Percentiles rank a stretch among this genome's conserved stretches.
Evolutionary conservation across 2,888 invertebrate genomes (phyloP).

Genomic region (Leucoma salicis): DNA sequence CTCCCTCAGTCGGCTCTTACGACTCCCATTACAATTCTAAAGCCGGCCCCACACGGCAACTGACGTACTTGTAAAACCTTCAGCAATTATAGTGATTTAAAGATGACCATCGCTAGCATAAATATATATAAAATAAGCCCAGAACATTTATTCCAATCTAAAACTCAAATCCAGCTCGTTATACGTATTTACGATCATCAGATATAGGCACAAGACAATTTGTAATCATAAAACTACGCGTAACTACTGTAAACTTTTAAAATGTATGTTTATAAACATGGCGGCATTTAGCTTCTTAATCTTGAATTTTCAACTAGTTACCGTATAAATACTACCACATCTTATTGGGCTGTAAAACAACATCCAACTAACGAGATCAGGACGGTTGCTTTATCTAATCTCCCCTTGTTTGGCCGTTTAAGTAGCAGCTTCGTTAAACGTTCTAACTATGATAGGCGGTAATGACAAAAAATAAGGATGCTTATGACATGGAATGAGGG

Average conservation of each 20-base stretch:
- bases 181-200: neutral
- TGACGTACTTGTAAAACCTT: too few species aligned
- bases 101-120: too few species aligned
- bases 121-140: neutral
- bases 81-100: too few species aligned
- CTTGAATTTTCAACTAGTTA: neutral
- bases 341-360: constrained; percentile 18
- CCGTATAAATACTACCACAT: neutral
- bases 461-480: constrained; percentile 40
- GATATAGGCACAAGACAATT: neutral
- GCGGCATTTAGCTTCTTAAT: neutral
- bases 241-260: neutral
- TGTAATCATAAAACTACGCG: neutral
- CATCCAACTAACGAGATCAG: constrained; percentile 49
- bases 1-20: too few species aligned
- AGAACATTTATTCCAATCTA: neutral
- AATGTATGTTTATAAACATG: neutral
- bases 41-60: too few species aligned
- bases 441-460: constrained; percentile 46
- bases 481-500: constrained; percentile 25
- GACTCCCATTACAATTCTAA: too few species aligned
- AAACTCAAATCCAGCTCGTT: neutral
- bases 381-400: constrained; percentile 55
- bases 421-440: constrained; percentile 42
- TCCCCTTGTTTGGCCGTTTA: constrained; percentile 55